Evolutionary conservation across 2,888 invertebrate species (phyloP), one percentile per base, ranked within the genome.

Genomic region (Cerastis leucographa): DNA sequence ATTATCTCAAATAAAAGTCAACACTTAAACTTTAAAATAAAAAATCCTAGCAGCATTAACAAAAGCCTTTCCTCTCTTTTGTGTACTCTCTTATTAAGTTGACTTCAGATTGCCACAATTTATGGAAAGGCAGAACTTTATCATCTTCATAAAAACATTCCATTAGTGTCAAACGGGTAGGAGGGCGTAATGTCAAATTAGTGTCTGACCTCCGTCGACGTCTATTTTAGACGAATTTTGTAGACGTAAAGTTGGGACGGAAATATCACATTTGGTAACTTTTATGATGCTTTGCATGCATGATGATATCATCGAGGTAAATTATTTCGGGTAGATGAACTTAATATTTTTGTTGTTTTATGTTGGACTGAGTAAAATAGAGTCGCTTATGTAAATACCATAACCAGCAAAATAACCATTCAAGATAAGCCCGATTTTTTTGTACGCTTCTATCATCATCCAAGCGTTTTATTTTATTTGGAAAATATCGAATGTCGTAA

Each of bases 171-270:
- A 86, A 86, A 80, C 68, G 84, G 78, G 77, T 84, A 81, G 82
- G 85, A 79, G 79, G 83, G 81, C 76, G 74, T 85, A 74, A 86
- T 85, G 86, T 91, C 91, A 90, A 91, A 91, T 91, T 90, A 91
- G 87, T 87, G 89, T 90, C 90, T 72, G 74, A 83, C 85, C 81
- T 80, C 81, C 85, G 72, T 81, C 82, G 78, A 35, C 76, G 79
- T 85, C 84, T 82, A 88, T 87, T 87, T 86, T 82, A 76, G 73
- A 81, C 70, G 81, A 81, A 82, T 83, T 85, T 83, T 68, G 65
- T 14, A 54, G 83, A 76, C 62, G 65, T 66, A 19, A 74, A 73
- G 44, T 74, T 66, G 46, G 35, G 66, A 68, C 51, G 56, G 49
- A 67, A 77, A 67, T 68, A 71, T 62, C 54, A 71, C 70, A 71